Evolutionary conservation across 2,113 vertebrate genomes (phyloP).

Genomic region (Gallinago paraguaiae): DNA sequence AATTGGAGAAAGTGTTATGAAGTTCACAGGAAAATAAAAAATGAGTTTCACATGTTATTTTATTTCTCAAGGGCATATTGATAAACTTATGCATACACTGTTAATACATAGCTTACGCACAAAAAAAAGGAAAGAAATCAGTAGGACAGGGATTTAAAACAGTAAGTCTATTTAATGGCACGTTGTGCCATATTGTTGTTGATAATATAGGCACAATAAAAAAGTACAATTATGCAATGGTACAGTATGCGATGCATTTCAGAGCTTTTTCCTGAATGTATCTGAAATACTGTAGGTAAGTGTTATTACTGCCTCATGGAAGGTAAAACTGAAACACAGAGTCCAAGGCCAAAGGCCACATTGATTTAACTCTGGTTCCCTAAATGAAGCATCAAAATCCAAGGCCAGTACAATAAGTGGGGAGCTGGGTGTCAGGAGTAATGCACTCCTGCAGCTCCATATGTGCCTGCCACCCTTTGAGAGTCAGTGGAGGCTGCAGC

Average conservation of each 20-base stretch:
- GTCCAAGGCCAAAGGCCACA: neutral
- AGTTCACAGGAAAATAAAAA: slow-evolving; percentile 74
- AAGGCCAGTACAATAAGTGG: neutral
- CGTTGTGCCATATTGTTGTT: neutral
- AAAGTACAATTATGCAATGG: neutral
- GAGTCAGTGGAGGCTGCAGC: neutral
- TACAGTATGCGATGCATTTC: neutral
- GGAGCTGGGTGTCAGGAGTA: neutral
- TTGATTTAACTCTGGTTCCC: neutral
- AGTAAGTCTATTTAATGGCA: slow-evolving; percentile 22
- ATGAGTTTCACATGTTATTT: slow-evolving; percentile 68
- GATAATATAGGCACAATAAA: neutral
- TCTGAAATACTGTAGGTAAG: neutral
- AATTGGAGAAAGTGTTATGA: slow-evolving; percentile 66
- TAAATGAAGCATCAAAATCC: neutral
- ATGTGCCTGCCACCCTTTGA: neutral
- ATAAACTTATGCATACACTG: slow-evolving; percentile 55
- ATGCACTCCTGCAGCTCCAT: neutral
- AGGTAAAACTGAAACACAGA: neutral
- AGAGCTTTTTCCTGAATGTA: neutral
- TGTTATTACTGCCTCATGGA: neutral
- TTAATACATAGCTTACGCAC: neutral
- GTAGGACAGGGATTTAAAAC: slow-evolving; percentile 14
- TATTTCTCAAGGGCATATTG: slow-evolving; percentile 75
- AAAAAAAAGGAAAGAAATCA: neutral